Evolutionary conservation across 2,113 vertebrate species (phyloP).

Genomic region (Erpornis zantholeuca): DNA sequence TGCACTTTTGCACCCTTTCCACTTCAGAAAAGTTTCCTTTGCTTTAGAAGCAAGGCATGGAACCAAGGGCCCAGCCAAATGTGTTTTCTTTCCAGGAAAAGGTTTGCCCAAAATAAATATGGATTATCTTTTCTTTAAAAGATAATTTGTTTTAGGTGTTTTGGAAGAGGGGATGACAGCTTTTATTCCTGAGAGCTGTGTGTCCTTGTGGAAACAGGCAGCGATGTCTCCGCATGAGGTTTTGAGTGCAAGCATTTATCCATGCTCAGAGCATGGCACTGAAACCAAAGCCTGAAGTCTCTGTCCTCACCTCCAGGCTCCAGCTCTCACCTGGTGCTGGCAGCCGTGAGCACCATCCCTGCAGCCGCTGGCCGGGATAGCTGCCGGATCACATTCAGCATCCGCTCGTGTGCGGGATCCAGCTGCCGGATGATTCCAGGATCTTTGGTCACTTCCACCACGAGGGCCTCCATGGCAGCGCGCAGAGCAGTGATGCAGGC

Average conservation of each 20-base stretch:
- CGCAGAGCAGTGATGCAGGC: constrained; percentile 81
- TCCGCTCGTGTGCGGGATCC: constrained; percentile 78
- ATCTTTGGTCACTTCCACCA: constrained; percentile 89
- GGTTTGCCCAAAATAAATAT: not conserved
- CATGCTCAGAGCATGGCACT: accelerated
- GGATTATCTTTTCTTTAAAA: not conserved
- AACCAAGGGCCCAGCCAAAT: not conserved
- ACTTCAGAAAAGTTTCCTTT: not conserved
- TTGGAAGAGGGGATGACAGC: not conserved
- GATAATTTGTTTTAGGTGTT: not conserved
- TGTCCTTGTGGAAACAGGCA: not conserved
- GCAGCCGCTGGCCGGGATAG: constrained; percentile 83
- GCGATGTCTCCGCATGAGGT: not conserved
- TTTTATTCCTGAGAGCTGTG: not conserved
- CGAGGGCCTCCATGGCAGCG: constrained; percentile 87
- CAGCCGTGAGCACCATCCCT: constrained; percentile 79
- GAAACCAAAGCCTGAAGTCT: not conserved
- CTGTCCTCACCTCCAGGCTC: accelerated
- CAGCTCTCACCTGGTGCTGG: constrained; percentile 71
- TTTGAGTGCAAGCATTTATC: not conserved
- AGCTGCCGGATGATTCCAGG: constrained; percentile 81
- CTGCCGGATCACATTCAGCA: constrained; percentile 83
- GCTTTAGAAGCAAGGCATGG: not conserved
- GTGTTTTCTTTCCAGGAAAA: not conserved
- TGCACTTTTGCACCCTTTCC: not conserved